Evolutionary conservation across 2,888 invertebrate genomes (phyloP).

Genomic region (Chalcosyrphus nemorum): DNA sequence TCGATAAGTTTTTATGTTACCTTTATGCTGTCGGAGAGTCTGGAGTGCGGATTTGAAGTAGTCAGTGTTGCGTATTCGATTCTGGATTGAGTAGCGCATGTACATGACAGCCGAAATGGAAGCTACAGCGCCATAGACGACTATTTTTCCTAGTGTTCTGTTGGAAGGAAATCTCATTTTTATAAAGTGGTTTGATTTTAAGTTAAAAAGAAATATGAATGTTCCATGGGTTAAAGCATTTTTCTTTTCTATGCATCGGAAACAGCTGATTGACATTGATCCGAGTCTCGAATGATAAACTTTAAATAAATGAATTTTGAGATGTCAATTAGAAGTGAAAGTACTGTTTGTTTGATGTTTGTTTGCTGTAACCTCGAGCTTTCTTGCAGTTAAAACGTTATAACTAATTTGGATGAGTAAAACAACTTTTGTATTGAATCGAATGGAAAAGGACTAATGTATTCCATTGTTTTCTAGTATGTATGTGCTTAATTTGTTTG

Average conservation of each 20-base stretch:
- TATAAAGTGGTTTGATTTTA: constrained; percentile 5
- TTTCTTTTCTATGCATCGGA: neutral
- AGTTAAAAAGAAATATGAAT: constrained; percentile 42
- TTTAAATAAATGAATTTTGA: no score
- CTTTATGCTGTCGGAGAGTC: constrained; percentile 82
- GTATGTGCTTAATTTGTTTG: no score
- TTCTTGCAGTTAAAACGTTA: no score
- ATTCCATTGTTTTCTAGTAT: no score
- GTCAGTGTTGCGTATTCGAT: constrained; percentile 84
- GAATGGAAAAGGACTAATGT: no score
- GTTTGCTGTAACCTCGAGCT: no score
- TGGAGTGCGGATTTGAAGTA: constrained; percentile 87
- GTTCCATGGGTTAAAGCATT: neutral
- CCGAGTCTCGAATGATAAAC: neutral
- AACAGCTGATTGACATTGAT: constrained; percentile 35
- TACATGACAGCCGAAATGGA: constrained; percentile 80
- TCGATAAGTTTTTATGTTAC: constrained; percentile 65
- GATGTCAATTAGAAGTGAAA: neutral
- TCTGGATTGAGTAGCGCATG: constrained; percentile 83
- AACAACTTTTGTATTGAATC: no score
- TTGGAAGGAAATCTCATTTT: constrained; percentile 81
- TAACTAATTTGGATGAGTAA: no score
- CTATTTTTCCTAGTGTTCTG: constrained; percentile 85
- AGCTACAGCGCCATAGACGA: constrained; percentile 85
- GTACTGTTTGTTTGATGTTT: neutral